Percentiles rank a stretch among this genome's conserved stretches.
phyloP scores from a whole-genome alignment of 2,797 vertebrate species.

The Pelodytes ibericus region DNA sequence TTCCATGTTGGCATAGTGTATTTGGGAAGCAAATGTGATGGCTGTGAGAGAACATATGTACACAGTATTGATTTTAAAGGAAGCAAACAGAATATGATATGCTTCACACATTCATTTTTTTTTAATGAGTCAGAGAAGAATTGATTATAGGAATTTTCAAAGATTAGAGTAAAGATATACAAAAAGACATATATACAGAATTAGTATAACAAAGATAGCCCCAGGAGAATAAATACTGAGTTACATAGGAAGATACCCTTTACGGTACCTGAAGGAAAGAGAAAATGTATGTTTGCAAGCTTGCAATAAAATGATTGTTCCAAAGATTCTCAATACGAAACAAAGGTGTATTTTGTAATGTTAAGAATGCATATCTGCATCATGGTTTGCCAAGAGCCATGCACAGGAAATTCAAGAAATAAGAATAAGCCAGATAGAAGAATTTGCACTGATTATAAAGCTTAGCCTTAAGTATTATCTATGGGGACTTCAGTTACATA shows the following conservation, averaged over 20 bases:
- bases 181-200: not conserved
- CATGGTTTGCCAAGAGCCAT: slow-evolving; percentile 13
- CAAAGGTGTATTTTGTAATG: slow-evolving; percentile 18
- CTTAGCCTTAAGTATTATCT: slow-evolving; percentile 13
- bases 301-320: slow-evolving; percentile 26
- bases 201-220: not conserved
- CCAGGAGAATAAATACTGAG: slow-evolving; percentile 2
- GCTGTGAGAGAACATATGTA: too few relatives aligned
- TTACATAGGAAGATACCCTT: slow-evolving; percentile 12
- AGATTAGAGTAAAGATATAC: not conserved
- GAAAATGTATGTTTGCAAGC: slow-evolving; percentile 26
- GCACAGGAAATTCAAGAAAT: slow-evolving; percentile 2
- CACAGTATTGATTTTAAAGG: too few relatives aligned
- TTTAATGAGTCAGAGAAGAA: not conserved
- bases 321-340: slow-evolving; percentile 16
- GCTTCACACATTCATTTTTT: not conserved
- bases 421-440: not conserved
- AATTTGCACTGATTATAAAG: slow-evolving; percentile 1
- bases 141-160: not conserved
- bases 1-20: too few relatives aligned
- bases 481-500: slow-evolving; percentile 37
- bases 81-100: not conserved
- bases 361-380: slow-evolving; percentile 14
- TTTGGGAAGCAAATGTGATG: too few relatives aligned
- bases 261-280: slow-evolving; percentile 9